Conservation (phyloP, 2,797 vertebrate genomes). For the Petrocephalus sullivani region DNA sequence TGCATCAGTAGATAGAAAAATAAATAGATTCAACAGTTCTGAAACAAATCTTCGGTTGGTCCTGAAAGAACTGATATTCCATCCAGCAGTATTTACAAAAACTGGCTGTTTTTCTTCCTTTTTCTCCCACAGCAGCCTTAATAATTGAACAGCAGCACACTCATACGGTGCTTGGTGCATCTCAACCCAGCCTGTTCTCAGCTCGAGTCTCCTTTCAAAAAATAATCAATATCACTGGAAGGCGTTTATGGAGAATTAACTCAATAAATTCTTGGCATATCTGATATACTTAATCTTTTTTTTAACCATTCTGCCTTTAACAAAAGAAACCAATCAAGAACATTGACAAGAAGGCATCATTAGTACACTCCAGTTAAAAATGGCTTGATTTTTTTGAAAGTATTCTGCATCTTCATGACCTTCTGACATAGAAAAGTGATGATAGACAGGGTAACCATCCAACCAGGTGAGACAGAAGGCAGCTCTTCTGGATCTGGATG, state of each 20-base stretch:
- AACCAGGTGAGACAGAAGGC: neutral
- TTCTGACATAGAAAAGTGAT: neutral
- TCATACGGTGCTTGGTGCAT: neutral
- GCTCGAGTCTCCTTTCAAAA: neutral
- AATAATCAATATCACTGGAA: constrained; percentile 5
- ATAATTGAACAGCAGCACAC: constrained; percentile 1
- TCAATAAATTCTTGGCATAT: neutral
- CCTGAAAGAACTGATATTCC: neutral
- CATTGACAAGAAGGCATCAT: neutral
- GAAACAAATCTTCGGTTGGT: neutral
- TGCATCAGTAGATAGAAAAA: neutral
- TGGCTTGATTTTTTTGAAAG: neutral
- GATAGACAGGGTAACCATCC: neutral
- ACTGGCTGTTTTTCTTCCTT: neutral
- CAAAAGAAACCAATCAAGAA: neutral
- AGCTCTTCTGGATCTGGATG: neutral
- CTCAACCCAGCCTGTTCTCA: neutral
- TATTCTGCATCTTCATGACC: neutral
- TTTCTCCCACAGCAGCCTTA: neutral
- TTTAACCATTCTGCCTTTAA: neutral
- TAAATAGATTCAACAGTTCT: neutral
- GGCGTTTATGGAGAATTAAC: neutral
- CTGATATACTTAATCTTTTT: neutral
- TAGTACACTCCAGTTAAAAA: neutral
- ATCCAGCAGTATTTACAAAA: neutral